Conservation (phyloP, 2,888 invertebrate genomes). For the Periphyllus acericola region DNA sequence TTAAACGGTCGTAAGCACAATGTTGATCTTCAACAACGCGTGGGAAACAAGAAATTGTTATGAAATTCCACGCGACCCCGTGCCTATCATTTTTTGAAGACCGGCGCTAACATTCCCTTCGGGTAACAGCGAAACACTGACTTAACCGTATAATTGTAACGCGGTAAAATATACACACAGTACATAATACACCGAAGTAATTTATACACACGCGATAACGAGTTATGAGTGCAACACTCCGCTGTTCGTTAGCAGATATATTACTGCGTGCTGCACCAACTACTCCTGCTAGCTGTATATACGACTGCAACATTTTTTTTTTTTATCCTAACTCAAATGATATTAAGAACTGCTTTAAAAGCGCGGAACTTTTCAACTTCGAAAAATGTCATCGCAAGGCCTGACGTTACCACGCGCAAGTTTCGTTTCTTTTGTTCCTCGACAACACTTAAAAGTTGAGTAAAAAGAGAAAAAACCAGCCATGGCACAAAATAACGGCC, state of each 20-base stretch:
- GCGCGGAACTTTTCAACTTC: slow-evolving; percentile 34
- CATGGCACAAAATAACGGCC: slow-evolving; percentile 30
- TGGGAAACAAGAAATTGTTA: too few relatives aligned
- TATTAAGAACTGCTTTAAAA: slow-evolving; percentile 28
- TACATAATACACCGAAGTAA: too few relatives aligned
- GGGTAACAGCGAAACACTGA: too few relatives aligned
- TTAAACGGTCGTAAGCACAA: too few relatives aligned
- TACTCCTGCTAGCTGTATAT: too few relatives aligned
- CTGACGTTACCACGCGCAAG: slow-evolving; percentile 16
- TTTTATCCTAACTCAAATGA: not conserved
- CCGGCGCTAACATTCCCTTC: too few relatives aligned
- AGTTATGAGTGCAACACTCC: not conserved
- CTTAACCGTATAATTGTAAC: too few relatives aligned
- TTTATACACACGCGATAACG: not conserved
- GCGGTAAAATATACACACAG: too few relatives aligned
- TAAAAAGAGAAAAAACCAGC: slow-evolving; percentile 17
- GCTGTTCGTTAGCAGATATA: not conserved
- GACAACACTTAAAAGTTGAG: slow-evolving; percentile 48
- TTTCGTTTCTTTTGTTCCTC: slow-evolving; percentile 49
- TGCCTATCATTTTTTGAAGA: too few relatives aligned
- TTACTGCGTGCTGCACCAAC: not conserved
- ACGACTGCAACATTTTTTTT: not conserved
- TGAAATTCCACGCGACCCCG: too few relatives aligned
- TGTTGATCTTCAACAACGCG: too few relatives aligned
- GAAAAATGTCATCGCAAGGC: slow-evolving; percentile 19